These are phyloP conservation scores for Villa cingulata DNA, from an alignment of 2,888 invertebrate genomes.

Conservation along the genomic window DNA sequence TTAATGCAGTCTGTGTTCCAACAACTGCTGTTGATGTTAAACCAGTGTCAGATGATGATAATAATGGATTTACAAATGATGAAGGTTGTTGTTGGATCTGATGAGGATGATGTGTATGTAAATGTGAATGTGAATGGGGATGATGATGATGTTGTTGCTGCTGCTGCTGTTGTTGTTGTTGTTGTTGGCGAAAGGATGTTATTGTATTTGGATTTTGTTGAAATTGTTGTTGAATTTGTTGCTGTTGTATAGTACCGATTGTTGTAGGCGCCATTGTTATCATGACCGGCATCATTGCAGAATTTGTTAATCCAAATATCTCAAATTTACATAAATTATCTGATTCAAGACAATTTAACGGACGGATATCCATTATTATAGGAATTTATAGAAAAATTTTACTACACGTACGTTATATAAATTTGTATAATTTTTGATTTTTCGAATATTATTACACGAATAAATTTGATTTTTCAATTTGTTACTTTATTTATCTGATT, in stretches of 20 bases:
- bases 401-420: no score
- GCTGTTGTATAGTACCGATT: conserved; percentile 9
- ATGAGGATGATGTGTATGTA: conserved; percentile 1
- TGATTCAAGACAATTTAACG: conserved; percentile 23
- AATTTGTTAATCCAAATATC: conserved; percentile 20
- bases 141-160: neutral
- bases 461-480: no score
- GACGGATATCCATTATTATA: conserved; percentile 31
- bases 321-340: conserved; percentile 33
- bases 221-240: conserved; percentile 6
- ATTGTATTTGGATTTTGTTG: conserved; percentile 2
- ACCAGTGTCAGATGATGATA: neutral
- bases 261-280: conserved; percentile 28
- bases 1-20: neutral
- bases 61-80: neutral
- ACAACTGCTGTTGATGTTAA: neutral
- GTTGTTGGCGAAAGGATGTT: conserved; percentile 1
- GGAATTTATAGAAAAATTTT: no score
- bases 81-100: neutral
- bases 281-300: conserved; percentile 32
- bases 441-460: no score
- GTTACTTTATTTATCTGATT: no score
- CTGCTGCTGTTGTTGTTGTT: neutral
- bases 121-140: no score
- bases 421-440: no score